Base-by-base conservation (phyloP, 2,797 vertebrate species). In the Lepilemur ruficaudatus region DNA sequence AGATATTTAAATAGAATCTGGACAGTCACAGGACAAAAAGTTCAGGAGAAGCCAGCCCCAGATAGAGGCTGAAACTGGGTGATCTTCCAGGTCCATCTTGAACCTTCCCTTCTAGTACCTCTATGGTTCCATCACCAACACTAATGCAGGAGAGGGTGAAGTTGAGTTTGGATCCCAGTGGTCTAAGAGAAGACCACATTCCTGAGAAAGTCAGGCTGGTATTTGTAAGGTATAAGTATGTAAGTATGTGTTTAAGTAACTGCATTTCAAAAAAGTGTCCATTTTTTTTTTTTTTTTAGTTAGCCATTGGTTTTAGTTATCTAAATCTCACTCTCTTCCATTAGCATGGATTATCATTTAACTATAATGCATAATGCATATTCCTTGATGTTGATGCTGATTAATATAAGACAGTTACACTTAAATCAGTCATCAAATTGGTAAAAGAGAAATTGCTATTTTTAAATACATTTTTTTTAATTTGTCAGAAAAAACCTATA, bases 391-490 rank as follows among this genome's bases (percentile, higher is more conserved):
- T 79, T 73, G 67, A 28, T 95, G 67, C 32, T 65, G 25, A 43
- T 93, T 79, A 70, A 28, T 43, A 69, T 79, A 67, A 82, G 28
- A 72, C 20, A 52, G 32, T 75, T 69, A 85, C 46, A 48, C 22
- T 90, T 78, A 46, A 87, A 94, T 95, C 63, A 41, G 32, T 50
- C 75, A 81, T 73, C 78, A 87, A 80, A 43, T 76, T 69, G 7
- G 12, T 91, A 81, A 96, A 80, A 73, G 32, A 84, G 28, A 96
- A 93, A 88, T 63, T 86, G 55, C 46, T 88, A 25, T 55, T 93
- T 86, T 96, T 57, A 88, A 92, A 81, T 50, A 80, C n/a, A 52
- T 61, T 75, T 84, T 69, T 48, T 86, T 91, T 93, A 89, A 93
- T 72, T 85, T 76, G 41, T 91, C 59, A 89, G 43, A 30, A 23